Base-by-base conservation (phyloP, 2,888 invertebrate species). In the Pandemis cinnamomeana region DNA sequence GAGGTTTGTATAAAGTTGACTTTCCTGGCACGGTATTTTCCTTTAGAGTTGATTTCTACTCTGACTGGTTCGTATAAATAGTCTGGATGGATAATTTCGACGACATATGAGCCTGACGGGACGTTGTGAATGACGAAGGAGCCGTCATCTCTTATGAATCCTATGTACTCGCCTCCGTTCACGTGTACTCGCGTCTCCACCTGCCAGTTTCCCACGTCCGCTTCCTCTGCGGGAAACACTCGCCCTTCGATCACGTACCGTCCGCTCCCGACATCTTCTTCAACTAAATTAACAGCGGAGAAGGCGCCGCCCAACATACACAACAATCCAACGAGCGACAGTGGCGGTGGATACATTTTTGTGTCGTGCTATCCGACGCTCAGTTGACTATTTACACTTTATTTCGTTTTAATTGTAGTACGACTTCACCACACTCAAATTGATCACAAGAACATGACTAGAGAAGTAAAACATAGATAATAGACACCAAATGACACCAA, bases 31-130 rank as follows among this genome's bases (percentile, higher is more conserved):
- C 99, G 95, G 84, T 97, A 98, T 91, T 99, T 99, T 55, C 99
- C 99, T 90, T 99, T 99, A 0, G 98, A 97, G 87, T 98, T 99
- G 76, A 99, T 99, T 93, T 99, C 99, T 1, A 99, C 99, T 77
- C 99, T 95, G 7, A 98, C 96, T 27, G 99, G 97, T 88, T 99
- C 99, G 88, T 99, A 99, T 78, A 97, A 95, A 85, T 96, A 98
- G 85, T 98, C 97, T 0, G 99, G 97, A 91, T 99, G 97, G 55
- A 98, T 93, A 8, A 99, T 96, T 94, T 99, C 99, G 0, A 99
- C 95, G 6, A 99, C 96, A 88, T 99, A 99, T 0, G 99, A 99
- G 7, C 99, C 99, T 0, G 97, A 96, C 0, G 98, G 97, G 0
- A 99, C 95, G 83, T 98, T 98, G 83, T 97, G 97, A 60, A 99